phyloP scores from a whole-genome alignment of 2,113 vertebrate genomes.

The Pomatostomus ruficeps region DNA sequence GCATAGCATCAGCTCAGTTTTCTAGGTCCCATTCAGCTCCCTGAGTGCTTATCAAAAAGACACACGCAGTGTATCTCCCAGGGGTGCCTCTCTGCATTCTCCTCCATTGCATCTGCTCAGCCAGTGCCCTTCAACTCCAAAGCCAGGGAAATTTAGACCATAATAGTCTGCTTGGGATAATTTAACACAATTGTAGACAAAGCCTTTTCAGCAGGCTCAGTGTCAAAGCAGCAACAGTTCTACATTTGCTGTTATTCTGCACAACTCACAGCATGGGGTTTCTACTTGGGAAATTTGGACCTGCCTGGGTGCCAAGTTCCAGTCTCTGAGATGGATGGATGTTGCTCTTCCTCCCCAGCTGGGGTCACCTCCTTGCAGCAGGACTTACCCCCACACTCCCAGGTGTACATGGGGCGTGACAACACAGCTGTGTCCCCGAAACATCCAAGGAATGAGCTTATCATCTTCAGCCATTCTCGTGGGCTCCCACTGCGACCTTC shows the following conservation, averaged over 20 bases:
- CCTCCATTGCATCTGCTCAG: neutral
- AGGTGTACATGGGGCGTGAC: neutral
- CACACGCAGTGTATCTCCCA: rapidly evolving
- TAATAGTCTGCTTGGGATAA: neutral
- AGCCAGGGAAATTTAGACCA: neutral
- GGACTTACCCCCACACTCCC: neutral
- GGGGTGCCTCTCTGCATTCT: neutral
- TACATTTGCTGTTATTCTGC: conserved; percentile 20
- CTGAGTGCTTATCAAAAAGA: neutral
- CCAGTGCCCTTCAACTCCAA: neutral
- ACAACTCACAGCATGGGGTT: neutral
- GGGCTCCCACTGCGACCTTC: neutral
- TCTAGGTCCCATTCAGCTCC: neutral
- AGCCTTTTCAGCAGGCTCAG: neutral
- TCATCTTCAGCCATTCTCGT: neutral
- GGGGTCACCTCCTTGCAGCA: neutral
- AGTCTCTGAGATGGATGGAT: neutral
- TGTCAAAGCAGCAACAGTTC: neutral
- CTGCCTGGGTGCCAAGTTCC: neutral
- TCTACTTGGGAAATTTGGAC: conserved; percentile 43
- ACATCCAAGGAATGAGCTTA: neutral
- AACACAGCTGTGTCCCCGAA: neutral
- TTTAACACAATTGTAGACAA: neutral
- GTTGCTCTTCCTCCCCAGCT: neutral
- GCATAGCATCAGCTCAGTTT: neutral